Base-by-base conservation (phyloP, 2,113 vertebrate genomes). In the Ciconia stormi region DNA sequence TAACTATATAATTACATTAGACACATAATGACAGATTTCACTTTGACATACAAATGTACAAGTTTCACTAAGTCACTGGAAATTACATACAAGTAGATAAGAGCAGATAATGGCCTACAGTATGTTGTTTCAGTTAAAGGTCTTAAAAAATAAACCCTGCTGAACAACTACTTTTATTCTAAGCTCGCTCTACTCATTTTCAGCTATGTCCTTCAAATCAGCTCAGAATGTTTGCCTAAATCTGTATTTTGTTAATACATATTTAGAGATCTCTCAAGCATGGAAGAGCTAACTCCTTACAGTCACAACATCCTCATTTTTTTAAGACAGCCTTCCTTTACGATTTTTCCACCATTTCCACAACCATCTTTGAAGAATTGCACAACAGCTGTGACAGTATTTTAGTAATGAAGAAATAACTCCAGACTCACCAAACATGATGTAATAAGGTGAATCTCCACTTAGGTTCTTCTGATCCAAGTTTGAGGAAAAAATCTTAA, bases 401-500 rank as follows among this genome's bases (percentile, higher is more conserved):
- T 76, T 67, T 21, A 59, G 18, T 10, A 18, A 59, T 1, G 6
- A 34, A 26, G 11, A 61, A 42, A 16, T 17, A 30, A 22, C 8
- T 20, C 12, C 11, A 38, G 80, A 94, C 98, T 98, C 97, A 99
- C 99, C 99, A 79, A 99, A 99, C 99, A 99, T 99, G 65, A 99
- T 96, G 84, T 99, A 99, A 87, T 99, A 99, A 15, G 86, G 93
- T 3, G 99, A 99, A 2, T 98, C 98, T 34, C 98, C 98, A 9
- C 98, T 98, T 97, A 99, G 97, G 11, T 95, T 98, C 52, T 98
- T 90, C 96, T 99, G 99, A 12, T 99, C 98, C 96, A 99, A 14
- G 40, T 98, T 96, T 5, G 98, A 91, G 2, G 99, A 98, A 93
- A 99, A 99, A 80, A 99, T 44, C 95, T 99, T 99, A 40, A 99